A percentile compares a stretch with the other conserved stretches of the same genome.
Evolutionary conservation across 1,140 invertebrate species (phyloP).

Genomic region (Drosophila tani): DNA sequence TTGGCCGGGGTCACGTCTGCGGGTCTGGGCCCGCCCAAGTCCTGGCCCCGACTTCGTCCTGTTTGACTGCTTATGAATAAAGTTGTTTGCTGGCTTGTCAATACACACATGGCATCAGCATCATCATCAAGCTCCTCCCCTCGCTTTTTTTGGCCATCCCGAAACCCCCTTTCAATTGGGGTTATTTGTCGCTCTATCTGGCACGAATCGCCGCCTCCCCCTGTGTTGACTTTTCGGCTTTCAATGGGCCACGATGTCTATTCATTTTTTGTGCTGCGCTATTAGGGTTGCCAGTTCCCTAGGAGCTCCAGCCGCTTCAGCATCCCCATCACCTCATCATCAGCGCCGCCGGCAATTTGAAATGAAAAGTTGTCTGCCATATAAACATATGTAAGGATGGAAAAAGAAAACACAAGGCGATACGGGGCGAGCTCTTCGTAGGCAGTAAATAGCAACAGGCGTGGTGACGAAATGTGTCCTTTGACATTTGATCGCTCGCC

Average conservation of each 20-base stretch:
- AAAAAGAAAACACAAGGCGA: conserved; percentile 55
- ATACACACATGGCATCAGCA: conserved; percentile 62
- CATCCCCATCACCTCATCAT: conserved; percentile 5
- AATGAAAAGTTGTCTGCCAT: conserved; percentile 77
- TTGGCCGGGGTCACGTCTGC: conserved; percentile 66
- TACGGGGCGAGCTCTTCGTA: conserved; percentile 41
- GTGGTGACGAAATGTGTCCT: conserved; percentile 81
- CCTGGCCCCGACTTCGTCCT: conserved; percentile 36
- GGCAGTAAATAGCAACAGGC: conserved; percentile 77
- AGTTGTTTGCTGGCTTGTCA: conserved; percentile 78
- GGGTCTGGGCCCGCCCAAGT: conserved; percentile 12
- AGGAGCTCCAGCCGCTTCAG: conserved; percentile 1
- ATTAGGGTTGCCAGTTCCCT: conserved; percentile 45
- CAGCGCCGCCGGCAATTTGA: conserved; percentile 59
- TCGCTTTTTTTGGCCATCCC: background rate
- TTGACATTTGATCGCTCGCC: conserved; percentile 81
- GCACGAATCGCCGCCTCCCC: conserved; percentile 36
- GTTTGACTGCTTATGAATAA: conserved; percentile 80
- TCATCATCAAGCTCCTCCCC: background rate
- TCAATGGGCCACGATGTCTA: conserved; percentile 72
- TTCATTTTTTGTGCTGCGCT: conserved; percentile 75
- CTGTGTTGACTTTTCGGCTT: conserved; percentile 80
- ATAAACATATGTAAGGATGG: conserved; percentile 59
- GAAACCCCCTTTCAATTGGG: conserved; percentile 73
- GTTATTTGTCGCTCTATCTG: conserved; percentile 82